A percentile compares a stretch with the other conserved stretches of the same genome.
phyloP scores from a whole-genome alignment of 2,797 vertebrate species.

The Muscicapa comitata region DNA sequence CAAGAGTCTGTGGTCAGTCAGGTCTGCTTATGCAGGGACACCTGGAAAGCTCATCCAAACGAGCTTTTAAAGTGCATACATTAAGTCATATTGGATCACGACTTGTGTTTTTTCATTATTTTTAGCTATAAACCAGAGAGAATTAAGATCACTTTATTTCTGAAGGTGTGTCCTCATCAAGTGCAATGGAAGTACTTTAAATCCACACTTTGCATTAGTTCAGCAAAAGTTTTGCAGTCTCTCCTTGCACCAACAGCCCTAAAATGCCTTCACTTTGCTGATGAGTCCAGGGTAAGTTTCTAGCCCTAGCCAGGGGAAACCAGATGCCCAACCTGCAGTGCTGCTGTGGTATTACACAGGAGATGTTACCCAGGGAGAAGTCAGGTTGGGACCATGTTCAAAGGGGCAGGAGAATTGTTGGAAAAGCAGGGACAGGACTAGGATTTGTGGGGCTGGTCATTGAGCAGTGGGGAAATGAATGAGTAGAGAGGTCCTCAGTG shows the following conservation, averaged over 20 bases:
- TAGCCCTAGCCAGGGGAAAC: not conserved
- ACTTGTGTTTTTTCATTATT: not conserved
- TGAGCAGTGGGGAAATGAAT: not conserved
- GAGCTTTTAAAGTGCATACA: not conserved
- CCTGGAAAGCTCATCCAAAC: not conserved
- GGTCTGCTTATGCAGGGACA: not conserved
- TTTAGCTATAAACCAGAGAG: not conserved
- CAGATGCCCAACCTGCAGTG: not conserved
- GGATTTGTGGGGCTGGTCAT: not conserved
- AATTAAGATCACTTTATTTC: not conserved
- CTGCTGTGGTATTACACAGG: not conserved
- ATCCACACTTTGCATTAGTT: not conserved
- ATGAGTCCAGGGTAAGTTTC: not conserved
- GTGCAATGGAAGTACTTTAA: not conserved
- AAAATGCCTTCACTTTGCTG: not conserved
- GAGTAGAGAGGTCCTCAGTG: not conserved
- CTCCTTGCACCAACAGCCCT: not conserved
- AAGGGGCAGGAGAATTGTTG: not conserved
- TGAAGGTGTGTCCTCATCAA: not conserved
- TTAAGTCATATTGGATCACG: not conserved
- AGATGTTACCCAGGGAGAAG: not conserved
- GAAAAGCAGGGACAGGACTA: not conserved
- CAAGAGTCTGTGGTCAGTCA: not conserved
- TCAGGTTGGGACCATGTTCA: not conserved
- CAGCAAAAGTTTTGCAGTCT: not conserved